Evolutionary conservation across 2,797 vertebrate genomes (phyloP).

Genomic region (Natrix natrix): DNA sequence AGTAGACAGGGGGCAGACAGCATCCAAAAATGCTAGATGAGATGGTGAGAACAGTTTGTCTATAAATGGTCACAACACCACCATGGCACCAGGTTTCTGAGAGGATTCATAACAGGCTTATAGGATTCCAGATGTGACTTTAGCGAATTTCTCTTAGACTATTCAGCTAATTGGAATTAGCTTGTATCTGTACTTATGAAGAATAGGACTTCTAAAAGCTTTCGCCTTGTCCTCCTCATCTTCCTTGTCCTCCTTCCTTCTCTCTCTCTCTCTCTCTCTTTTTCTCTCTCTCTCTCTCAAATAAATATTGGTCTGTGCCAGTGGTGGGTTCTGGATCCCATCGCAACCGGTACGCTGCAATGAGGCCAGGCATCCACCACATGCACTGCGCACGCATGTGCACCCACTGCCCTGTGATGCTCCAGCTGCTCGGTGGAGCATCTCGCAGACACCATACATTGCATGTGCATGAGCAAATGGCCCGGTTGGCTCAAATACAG

Average conservation of each 20-base stretch:
- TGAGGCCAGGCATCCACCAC: too few relatives aligned
- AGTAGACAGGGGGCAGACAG: background rate
- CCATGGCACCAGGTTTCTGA: background rate
- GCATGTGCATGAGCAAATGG: too few relatives aligned
- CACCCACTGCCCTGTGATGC: too few relatives aligned
- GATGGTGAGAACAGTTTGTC: background rate
- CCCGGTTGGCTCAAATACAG: too few relatives aligned
- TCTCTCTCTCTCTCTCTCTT: background rate
- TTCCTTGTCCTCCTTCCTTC: background rate
- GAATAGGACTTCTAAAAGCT: background rate
- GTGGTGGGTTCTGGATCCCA: too few relatives aligned
- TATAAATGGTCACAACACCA: background rate
- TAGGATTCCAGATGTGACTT: background rate
- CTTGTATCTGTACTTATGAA: background rate
- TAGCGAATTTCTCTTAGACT: background rate
- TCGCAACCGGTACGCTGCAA: too few relatives aligned
- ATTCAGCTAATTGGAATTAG: background rate
- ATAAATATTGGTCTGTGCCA: background rate
- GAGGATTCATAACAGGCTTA: background rate
- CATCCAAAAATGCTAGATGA: background rate
- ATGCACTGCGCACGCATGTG: too few relatives aligned
- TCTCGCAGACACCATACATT: too few relatives aligned
- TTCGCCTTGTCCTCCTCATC: background rate
- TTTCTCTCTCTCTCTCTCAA: background rate
- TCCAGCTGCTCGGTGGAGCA: too few relatives aligned